Evolutionary conservation across 2,113 vertebrate genomes (phyloP), one percentile per base, ranked within the genome.

Genomic region (Mobula birostris): DNA sequence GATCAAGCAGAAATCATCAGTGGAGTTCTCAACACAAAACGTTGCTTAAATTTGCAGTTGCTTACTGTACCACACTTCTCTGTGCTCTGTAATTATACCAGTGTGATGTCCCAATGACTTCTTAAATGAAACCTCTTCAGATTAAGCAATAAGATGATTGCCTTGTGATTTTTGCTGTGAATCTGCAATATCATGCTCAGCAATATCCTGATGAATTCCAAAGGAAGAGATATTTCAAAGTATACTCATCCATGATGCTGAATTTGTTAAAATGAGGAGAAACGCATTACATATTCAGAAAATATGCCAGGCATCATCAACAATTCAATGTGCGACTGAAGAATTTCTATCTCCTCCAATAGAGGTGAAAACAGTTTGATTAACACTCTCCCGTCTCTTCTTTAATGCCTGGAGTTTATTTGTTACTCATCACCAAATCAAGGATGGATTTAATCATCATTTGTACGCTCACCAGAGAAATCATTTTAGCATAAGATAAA

Each of bases 341-440:
- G 5, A 66, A 32, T 24, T 63, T 88, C 11, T 32, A 66, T n/a
- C 29, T 66, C 58, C 27, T 88, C 29, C 58, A 15, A 88, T 12
- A n/a, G 85, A 63, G 58, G 12, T 61, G 56, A 56, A 87, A 87
- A 61, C 56, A 29, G 83, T 11, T 87, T 56, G 9, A 40, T 61
- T 87, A 58, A 12, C 83, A n/a, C 21, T 14, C 29, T 17, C 61
- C 48, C 85, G 40, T 66, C 85, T 66, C 63, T 66, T 15, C 58
- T 90, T 32, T 90, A 17, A 66, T 66, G n/a, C n/a, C 61, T 90
- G 85, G 15, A 90, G 29, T 90, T 66, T 68, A 90, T 68, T 90
- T 90, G 61, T 90, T 32, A 19, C 58, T 32, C 2, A 19, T 32
- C 61, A n/a, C 3, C 0, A 63, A 63, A 32, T 15, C 27, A 63